Percentiles rank a stretch among this genome's conserved stretches.
phyloP scores from a whole-genome alignment of 2,797 vertebrate species.

The Sebastes nivosus region DNA sequence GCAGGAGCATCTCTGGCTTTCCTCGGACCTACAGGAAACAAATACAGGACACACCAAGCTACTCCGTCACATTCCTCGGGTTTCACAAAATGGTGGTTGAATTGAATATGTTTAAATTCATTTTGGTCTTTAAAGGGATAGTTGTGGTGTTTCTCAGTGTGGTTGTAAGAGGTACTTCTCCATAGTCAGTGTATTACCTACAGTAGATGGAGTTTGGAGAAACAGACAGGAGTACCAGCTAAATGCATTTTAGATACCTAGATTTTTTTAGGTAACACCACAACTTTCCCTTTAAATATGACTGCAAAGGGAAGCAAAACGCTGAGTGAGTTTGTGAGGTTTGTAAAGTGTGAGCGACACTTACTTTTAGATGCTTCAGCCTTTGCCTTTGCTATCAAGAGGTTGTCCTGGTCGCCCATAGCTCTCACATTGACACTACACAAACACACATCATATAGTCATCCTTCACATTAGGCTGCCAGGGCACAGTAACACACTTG shows the following conservation, averaged over 20 bases:
- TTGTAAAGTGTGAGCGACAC: not conserved
- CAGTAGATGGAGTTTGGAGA: not conserved
- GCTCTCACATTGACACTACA: slow-evolving; percentile 66
- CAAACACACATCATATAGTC: slow-evolving; percentile 17
- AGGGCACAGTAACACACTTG: not conserved
- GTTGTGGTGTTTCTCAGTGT: not conserved
- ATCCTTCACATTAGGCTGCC: not conserved
- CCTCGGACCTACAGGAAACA: slow-evolving; percentile 34
- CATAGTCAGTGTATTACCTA: not conserved
- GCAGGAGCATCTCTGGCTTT: not conserved
- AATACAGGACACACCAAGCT: not conserved
- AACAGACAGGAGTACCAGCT: not conserved
- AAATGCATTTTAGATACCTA: not conserved
- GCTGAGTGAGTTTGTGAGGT: not conserved
- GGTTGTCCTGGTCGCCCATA: slow-evolving; percentile 60
- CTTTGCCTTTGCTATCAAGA: slow-evolving; percentile 43
- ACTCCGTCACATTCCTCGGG: not conserved
- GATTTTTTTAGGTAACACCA: not conserved
- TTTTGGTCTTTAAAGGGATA: not conserved
- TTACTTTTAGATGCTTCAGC: slow-evolving; percentile 46
- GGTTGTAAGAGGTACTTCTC: not conserved
- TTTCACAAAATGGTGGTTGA: no score
- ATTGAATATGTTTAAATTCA: no score
- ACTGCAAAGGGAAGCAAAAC: not conserved
- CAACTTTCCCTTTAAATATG: not conserved